Evolutionary conservation across 2,113 vertebrate species (phyloP).

Genomic region (Lepisosteus osseus): DNA sequence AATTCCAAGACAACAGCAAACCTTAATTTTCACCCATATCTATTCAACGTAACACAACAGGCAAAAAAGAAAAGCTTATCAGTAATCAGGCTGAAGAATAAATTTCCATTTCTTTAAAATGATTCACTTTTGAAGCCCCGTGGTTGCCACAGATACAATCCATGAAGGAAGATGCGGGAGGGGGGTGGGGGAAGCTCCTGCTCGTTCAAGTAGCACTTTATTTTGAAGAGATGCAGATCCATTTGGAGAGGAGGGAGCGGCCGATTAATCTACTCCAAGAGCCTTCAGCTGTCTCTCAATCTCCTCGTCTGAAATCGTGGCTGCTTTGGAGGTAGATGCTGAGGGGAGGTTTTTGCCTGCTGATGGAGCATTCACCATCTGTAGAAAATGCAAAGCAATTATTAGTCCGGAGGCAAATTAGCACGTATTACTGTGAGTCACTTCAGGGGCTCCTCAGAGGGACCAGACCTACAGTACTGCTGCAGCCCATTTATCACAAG

Average conservation of each 20-base stretch:
- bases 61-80: neutral
- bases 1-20: too few species aligned
- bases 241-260: neutral
- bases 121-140: neutral
- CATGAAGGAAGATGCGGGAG: neutral
- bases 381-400: slow-evolving; percentile 36
- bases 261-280: slow-evolving; percentile 84
- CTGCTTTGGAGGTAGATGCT: slow-evolving; percentile 71
- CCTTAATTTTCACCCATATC: too few species aligned
- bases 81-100: neutral
- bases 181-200: neutral
- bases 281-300: slow-evolving; percentile 95
- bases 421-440: neutral
- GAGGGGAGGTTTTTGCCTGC: slow-evolving; percentile 79
- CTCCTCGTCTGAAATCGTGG: slow-evolving; percentile 90
- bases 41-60: too few species aligned
- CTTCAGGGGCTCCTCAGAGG: neutral
- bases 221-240: neutral
- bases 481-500: slow-evolving; percentile 3
- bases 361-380: slow-evolving; percentile 94
- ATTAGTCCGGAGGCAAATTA: slow-evolving; percentile 21
- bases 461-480: neutral
- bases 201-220: neutral
- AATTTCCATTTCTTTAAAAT: slow-evolving; percentile 5
- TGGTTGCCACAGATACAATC: neutral